Conservation (phyloP, 1,140 invertebrate genomes). For the Dreissena polymorpha region DNA sequence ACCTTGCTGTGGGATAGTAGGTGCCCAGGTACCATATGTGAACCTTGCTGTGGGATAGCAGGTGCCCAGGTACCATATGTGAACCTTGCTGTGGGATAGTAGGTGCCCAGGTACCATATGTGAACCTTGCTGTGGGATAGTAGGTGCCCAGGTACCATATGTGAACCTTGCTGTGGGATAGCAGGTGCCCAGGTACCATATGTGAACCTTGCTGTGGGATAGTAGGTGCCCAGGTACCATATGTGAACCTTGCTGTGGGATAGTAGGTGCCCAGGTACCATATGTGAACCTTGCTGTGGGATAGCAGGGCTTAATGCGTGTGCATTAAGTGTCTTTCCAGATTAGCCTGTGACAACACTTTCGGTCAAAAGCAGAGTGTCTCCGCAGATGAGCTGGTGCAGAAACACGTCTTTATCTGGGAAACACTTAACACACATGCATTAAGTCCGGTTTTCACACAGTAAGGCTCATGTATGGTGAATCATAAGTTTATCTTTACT, state of each 20-base stretch:
- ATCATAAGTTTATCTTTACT: too few relatives aligned
- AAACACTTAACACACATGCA: too few relatives aligned
- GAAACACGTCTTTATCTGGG: too few relatives aligned
- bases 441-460: too few relatives aligned
- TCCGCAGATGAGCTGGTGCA: too few relatives aligned
- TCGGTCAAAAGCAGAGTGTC: too few relatives aligned
- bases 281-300: not conserved
- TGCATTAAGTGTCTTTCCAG: not conserved
- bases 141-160: not conserved
- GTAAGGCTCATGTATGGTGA: too few relatives aligned
- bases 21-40: too few relatives aligned
- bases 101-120: not conserved
- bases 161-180: not conserved
- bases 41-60: not conserved
- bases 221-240: not conserved
- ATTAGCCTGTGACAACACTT: not conserved
- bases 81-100: not conserved
- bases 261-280: not conserved
- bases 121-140: not conserved
- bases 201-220: not conserved
- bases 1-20: not conserved
- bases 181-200: not conserved
- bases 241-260: not conserved
- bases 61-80: not conserved
- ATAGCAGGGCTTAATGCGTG: not conserved